Evolutionary conservation across 2,888 invertebrate species (phyloP), one percentile per base, ranked within the genome.

Genomic region (Ferrisia virgata): DNA sequence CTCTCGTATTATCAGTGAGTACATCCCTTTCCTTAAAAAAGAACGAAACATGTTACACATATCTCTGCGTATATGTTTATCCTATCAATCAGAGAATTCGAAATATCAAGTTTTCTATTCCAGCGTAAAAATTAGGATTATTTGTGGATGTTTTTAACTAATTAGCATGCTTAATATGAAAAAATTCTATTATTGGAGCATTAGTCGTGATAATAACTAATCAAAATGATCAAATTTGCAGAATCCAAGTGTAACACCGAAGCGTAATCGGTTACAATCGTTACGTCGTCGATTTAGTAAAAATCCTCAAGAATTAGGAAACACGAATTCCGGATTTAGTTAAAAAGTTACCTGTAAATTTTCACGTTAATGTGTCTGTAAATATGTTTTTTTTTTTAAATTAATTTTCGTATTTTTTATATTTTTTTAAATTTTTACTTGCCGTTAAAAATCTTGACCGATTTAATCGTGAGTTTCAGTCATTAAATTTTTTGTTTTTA

Each of bases 201-300:
- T n/a, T n/a, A n/a, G n/a, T n/a, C n/a, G n/a, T n/a, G n/a, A n/a
- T n/a, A n/a, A n/a, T n/a, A n/a, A n/a, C n/a, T n/a, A n/a, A n/a
- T n/a, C n/a, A n/a, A n/a, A n/a, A n/a, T 36, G 5, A 2, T 79
- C 33, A 36, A n/a, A n/a, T 82, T 82, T 82, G 15, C 82, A 82
- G 82, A 82, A 82, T 82, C 28, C 64, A 69, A 33, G 33, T 25
- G 39, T 64, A 39, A 82, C 82, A 15, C 82, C 82, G 22, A 53
- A 64, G 22, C 82, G 64, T 58, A 69, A 39, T 39, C 64, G 82
- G 18, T 64, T 82, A 13, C 39, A 33, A 15, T 82, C 82, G 0
- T 36, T 82, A 22, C 82, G 82, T 64, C 82, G 82, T 64, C 69
- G 82, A 39, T 82, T 82, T 28, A 64, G 82, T 28, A 82, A 64